Percentiles rank a stretch among this genome's conserved stretches.
Evolutionary conservation across 92 coral and sea anemone species (phyloP).

Genomic region (Heliopora coerulea): DNA sequence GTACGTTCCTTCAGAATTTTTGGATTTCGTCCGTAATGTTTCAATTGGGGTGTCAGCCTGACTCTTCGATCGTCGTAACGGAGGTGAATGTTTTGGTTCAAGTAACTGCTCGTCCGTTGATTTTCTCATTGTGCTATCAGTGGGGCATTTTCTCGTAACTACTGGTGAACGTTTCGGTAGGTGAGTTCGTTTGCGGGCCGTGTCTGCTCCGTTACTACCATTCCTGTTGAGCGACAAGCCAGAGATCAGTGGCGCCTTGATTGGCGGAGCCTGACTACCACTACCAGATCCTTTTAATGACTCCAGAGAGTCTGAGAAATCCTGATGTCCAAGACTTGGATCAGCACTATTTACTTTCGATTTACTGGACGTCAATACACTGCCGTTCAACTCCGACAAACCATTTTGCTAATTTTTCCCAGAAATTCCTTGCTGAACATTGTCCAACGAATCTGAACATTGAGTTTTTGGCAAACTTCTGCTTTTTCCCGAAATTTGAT

Average conservation of each 20-base stretch:
- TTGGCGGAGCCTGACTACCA: slow-evolving; percentile 39
- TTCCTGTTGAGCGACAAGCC: slow-evolving; percentile 17
- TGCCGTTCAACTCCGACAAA: not conserved
- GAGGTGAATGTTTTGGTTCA: slow-evolving; percentile 18
- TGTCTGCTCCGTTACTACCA: slow-evolving; percentile 22
- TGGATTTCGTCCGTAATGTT: not conserved
- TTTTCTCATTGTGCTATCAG: slow-evolving; percentile 49
- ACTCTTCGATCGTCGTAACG: slow-evolving; percentile 33
- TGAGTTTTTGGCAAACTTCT: slow-evolving; percentile 15
- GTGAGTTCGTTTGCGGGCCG: slow-evolving; percentile 52
- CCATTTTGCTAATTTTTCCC: not conserved
- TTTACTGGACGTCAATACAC: not conserved
- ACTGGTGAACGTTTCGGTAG: slow-evolving; percentile 85
- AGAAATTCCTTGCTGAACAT: not conserved
- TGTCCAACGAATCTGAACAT: too few relatives aligned
- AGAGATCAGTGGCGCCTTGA: slow-evolving; percentile 34
- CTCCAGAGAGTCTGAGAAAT: not conserved
- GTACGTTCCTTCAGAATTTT: not conserved
- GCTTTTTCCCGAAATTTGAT: slow-evolving; percentile 33
- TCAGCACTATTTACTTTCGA: not conserved
- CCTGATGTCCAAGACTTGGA: not conserved
- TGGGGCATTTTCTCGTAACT: slow-evolving; percentile 57
- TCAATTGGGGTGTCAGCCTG: slow-evolving; percentile 32
- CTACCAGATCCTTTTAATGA: not conserved
- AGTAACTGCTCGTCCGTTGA: slow-evolving; percentile 36